A percentile compares a stretch with the other conserved stretches of the same genome.
These are phyloP conservation scores for Castor canadensis DNA, from an alignment of 2,113 vertebrate species.

Conservation along the genomic window DNA sequence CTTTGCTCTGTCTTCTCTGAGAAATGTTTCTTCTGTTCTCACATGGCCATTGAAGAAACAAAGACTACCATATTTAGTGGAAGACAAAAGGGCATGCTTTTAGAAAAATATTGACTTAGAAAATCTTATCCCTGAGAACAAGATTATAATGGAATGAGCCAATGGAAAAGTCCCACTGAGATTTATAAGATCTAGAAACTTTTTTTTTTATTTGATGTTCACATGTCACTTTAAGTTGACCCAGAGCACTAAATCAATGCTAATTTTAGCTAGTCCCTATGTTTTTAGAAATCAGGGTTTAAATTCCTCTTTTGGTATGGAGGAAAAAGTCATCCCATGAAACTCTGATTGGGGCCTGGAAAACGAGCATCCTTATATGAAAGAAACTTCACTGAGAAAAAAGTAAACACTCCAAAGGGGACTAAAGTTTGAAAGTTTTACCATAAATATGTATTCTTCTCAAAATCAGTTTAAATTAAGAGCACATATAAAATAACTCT, in stretches of 20 bases:
- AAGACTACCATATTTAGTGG: constrained; percentile 69
- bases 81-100: constrained; percentile 59
- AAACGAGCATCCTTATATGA: background rate
- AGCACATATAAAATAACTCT: background rate
- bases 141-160: background rate
- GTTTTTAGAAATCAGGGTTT: constrained; percentile 31
- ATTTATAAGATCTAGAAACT: constrained; percentile 40
- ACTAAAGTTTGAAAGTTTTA: background rate
- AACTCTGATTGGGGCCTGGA: background rate
- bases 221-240: constrained; percentile 62
- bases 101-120: constrained; percentile 72
- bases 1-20: constrained; percentile 40
- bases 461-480: constrained; percentile 1
- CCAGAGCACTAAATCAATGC: constrained; percentile 35
- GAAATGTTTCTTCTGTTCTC: constrained; percentile 68
- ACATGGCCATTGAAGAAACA: constrained; percentile 40
- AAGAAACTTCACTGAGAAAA: background rate
- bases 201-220: background rate
- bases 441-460: background rate
- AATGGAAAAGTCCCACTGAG: constrained; percentile 49
- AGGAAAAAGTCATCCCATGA: background rate
- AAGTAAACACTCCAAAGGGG: background rate
- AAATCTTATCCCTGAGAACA: constrained; percentile 71
- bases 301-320: constrained; percentile 26
- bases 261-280: constrained; percentile 61